phyloP scores from a whole-genome alignment of 1,140 invertebrate genomes.

The Penaeus chinensis region DNA sequence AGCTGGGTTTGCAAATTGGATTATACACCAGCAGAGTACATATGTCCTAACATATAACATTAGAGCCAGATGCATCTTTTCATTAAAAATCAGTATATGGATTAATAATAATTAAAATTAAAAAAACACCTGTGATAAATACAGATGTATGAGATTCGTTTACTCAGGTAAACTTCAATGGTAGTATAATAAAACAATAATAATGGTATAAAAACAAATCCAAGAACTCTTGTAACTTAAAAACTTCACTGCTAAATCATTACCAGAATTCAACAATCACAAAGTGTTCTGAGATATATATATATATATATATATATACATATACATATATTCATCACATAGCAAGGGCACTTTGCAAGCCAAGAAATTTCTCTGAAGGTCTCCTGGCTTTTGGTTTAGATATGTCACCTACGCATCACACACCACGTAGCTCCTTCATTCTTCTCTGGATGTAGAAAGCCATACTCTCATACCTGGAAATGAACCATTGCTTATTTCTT shows the following conservation, averaged over 20 bases:
- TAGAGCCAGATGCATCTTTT: too few relatives aligned
- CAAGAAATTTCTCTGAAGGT: neutral
- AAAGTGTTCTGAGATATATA: neutral
- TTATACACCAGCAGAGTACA: neutral
- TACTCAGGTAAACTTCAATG: too few relatives aligned
- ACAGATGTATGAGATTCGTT: too few relatives aligned
- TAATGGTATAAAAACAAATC: conserved; percentile 4
- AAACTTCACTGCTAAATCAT: neutral
- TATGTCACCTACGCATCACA: conserved; percentile 4
- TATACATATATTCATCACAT: conserved; percentile 26
- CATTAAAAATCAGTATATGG: too few relatives aligned
- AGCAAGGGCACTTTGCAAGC: neutral
- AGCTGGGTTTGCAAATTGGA: neutral
- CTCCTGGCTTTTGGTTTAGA: neutral
- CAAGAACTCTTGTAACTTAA: neutral
- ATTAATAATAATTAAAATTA: too few relatives aligned
- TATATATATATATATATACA: conserved; percentile 29
- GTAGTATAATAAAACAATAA: neutral
- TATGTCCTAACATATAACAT: neutral
- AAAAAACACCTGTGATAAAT: too few relatives aligned
- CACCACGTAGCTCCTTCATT: conserved; percentile 50
- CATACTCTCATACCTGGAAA: conserved; percentile 47
- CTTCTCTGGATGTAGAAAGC: conserved; percentile 48
- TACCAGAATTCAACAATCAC: neutral
- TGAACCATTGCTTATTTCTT: too few relatives aligned